Evolutionary conservation across 2,888 invertebrate genomes (phyloP).

Genomic region (Acleris emargana): DNA sequence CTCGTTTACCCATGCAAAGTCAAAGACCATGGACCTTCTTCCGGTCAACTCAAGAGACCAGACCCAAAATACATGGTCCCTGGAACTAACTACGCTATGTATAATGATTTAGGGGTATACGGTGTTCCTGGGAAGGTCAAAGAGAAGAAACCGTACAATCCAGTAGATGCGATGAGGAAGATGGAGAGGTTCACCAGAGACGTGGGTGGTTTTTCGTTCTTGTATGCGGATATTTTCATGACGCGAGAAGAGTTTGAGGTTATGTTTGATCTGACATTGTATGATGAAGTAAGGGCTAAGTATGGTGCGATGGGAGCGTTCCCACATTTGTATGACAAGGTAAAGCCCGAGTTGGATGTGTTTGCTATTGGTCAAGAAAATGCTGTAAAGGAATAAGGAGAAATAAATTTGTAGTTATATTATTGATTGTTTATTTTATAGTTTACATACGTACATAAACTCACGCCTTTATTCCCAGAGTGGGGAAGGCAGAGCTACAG

Average conservation of each 20-base stretch:
- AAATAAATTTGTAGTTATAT: background rate
- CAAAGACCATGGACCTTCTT: slow-evolving; percentile 84
- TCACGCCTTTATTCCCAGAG: no score
- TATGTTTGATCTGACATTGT: slow-evolving; percentile 87
- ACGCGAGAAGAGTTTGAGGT: slow-evolving; percentile 84
- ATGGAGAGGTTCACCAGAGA: slow-evolving; percentile 88
- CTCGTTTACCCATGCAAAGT: slow-evolving; percentile 88
- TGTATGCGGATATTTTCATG: slow-evolving; percentile 89
- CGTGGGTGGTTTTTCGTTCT: slow-evolving; percentile 87
- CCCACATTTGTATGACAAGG: slow-evolving; percentile 87
- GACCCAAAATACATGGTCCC: slow-evolving; percentile 83
- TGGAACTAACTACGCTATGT: slow-evolving; percentile 87
- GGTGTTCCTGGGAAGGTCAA: slow-evolving; percentile 87
- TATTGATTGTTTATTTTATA: no score
- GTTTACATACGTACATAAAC: no score
- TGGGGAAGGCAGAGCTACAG: no score
- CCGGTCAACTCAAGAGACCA: slow-evolving; percentile 84
- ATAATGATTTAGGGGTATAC: slow-evolving; percentile 88
- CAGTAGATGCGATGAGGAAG: slow-evolving; percentile 85
- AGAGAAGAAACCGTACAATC: slow-evolving; percentile 84
- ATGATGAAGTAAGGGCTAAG: slow-evolving; percentile 84
- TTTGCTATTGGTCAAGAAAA: slow-evolving; percentile 80
- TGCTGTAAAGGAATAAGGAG: slow-evolving; percentile 45
- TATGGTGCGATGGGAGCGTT: slow-evolving; percentile 85
- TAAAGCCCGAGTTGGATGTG: slow-evolving; percentile 87